Base-by-base conservation (phyloP, 2,888 invertebrate genomes). In the Globia sparganii region DNA sequence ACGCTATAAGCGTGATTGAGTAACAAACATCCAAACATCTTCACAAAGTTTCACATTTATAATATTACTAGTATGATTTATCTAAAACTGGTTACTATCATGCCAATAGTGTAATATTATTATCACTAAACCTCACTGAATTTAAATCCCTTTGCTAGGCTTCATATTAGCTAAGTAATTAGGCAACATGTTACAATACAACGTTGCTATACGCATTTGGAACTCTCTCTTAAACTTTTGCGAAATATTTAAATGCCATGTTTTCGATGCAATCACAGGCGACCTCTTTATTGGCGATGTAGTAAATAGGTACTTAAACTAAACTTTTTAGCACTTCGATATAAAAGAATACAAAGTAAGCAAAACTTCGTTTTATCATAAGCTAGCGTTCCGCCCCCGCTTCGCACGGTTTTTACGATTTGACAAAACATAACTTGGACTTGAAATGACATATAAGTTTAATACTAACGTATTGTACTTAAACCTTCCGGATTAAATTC, bases 191-290 rank as follows among this genome's bases (percentile, higher is more conserved):
- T 65, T 40, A 61, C 56, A 74, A 37, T 65, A 56, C 53, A 73
- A 18, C 67, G 37, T 84, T 75, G 80, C 83, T 59, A 66, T 62
- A 49, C 25, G 13, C 28, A 34, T 59, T 59, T 75, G 8, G 0
- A 49, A 40, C 49, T 79, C 66, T 84, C 46, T 67, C 80, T 70
- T 37, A 11, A 65, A 80, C 25, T 46, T 83, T 82, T 82, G 58
- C 75, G 81, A 80, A 82, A 82, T 67, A 46, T 80, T 75, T 28
- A 84, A 82, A 82, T 81, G 84, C 37, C 84, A 79, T 34, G 34
- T 70, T 75, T 59, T 53, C 25, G 0, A 58, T 56, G 66, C 80
- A 81, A 81, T 67, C 78, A 13, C 37, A 6, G 49, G 4, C 59
- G 37, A 40, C 59, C 28, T 53, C 49, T 53, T 37, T 59, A 67